Evolutionary conservation across 2,113 vertebrate species (phyloP).

Genomic region (Sula dactylatra): DNA sequence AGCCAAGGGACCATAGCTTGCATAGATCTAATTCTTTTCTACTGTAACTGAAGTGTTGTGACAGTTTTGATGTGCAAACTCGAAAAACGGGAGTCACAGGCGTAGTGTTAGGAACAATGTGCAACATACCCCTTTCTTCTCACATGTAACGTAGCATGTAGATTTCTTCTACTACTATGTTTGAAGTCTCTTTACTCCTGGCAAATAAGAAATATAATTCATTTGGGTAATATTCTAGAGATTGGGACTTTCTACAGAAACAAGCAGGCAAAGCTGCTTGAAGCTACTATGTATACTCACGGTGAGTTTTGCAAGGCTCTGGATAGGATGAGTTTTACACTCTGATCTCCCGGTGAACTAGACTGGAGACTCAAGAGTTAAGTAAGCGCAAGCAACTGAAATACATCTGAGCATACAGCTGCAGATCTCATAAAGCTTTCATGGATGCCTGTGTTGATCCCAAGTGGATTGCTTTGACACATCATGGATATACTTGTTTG

Average conservation of each 20-base stretch:
- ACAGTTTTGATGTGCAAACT: not conserved
- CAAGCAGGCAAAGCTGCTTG: not conserved
- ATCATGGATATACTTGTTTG: not conserved
- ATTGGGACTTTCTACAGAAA: not conserved
- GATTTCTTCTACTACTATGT: not conserved
- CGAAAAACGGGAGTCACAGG: not conserved
- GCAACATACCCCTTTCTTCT: not conserved
- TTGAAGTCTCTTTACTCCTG: not conserved
- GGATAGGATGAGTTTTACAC: not conserved
- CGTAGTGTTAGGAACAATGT: accelerated
- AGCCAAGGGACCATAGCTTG: not conserved
- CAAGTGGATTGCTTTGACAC: not conserved
- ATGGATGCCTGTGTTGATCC: not conserved
- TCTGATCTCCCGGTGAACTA: not conserved
- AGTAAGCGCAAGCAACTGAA: not conserved
- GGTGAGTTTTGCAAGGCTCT: not conserved
- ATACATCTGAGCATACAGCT: not conserved
- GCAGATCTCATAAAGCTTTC: not conserved
- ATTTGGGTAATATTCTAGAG: not conserved
- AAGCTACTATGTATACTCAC: not conserved
- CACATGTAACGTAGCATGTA: not conserved
- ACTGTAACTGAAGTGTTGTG: not conserved
- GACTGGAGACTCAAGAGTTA: not conserved
- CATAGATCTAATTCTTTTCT: not conserved
- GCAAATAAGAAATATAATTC: not conserved